Evolutionary conservation across 2,888 invertebrate species (phyloP).

Genomic region (Gymnoscelis rufifasciata): DNA sequence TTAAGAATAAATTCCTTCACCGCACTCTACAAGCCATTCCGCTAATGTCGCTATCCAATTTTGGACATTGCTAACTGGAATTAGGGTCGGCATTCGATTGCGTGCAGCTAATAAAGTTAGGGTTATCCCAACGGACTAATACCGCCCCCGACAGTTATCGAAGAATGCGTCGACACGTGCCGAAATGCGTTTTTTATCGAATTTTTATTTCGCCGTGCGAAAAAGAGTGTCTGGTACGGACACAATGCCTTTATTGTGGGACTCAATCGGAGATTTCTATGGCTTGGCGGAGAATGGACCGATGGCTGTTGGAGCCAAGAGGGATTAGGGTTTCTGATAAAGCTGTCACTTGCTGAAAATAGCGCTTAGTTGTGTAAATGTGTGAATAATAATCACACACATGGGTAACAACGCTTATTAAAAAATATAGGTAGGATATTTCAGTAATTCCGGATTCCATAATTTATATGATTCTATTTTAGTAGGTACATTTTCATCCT

Average conservation of each 20-base stretch:
- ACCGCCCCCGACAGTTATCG: constrained; percentile 78
- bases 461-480: no score
- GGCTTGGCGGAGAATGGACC: constrained; percentile 10
- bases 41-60: constrained; percentile 16
- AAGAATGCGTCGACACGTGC: constrained; percentile 74
- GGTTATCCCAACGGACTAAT: constrained; percentile 66
- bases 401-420: no score
- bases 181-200: constrained; percentile 66
- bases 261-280: constrained; percentile 19
- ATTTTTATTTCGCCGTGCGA: constrained; percentile 69
- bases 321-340: constrained; percentile 3
- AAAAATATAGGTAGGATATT: no score
- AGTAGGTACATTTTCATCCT: no score
- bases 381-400: no score
- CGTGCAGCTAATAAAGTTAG: constrained; percentile 47
- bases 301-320: constrained; percentile 2
- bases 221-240: constrained; percentile 67
- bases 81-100: constrained; percentile 34
- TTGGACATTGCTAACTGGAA: constrained; percentile 9
- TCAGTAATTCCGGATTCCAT: no score
- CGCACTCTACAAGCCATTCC: neutral
- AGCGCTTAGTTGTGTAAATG: neutral
- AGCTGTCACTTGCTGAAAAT: neutral
- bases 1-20: constrained; percentile 25
- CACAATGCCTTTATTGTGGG: constrained; percentile 48